Evolutionary conservation across 2,888 invertebrate genomes (phyloP), one percentile per base, ranked within the genome.

Genomic region (Drosophila longiperda): DNA sequence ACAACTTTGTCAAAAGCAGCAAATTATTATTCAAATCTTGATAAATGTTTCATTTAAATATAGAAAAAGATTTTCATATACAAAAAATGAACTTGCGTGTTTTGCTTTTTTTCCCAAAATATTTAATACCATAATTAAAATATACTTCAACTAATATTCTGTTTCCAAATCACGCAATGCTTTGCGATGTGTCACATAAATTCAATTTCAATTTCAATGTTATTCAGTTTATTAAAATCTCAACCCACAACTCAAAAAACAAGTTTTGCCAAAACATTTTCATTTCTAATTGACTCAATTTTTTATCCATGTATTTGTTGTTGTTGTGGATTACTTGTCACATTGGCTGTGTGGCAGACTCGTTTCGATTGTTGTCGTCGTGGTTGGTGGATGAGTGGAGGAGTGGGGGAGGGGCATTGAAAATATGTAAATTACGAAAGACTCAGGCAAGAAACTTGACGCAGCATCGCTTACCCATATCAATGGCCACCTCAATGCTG

Each of bases 401-500:
- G 26, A 4, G 26, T 26, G 4, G 4, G 29, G 29, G n/a, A n/a
- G 29, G 29, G 72, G 72, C 87, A 82, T 78, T 80, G 73, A 67
- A 78, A 75, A 84, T 86, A 87, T 90, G 83, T 78, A 76, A 83
- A 90, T 87, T 77, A 77, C 73, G 71, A 77, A 80, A 87, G 90
- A 89, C 82, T 83, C 49, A 73, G 75, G 72, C 70, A 58, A 74
- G 77, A 63, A 85, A 84, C 88, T 77, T 74, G 72, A 55, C 29
- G 33, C 64, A 8, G 9, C 15, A n/a, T 11, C 40, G 84, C 91
- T 88, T 91, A 94, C 94, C 94, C 91, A 93, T 93, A 90, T 94
- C 94, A 33, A 94, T 93, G 64, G 93, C 92, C 71, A 92, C 91
- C 76, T 93, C 93, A 61, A 94, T 94, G 71, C 93, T 91, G 78